Percentiles rank a stretch among this genome's conserved stretches.
phyloP scores from a whole-genome alignment of 2,888 invertebrate species.

The Drosophila rellima region DNA sequence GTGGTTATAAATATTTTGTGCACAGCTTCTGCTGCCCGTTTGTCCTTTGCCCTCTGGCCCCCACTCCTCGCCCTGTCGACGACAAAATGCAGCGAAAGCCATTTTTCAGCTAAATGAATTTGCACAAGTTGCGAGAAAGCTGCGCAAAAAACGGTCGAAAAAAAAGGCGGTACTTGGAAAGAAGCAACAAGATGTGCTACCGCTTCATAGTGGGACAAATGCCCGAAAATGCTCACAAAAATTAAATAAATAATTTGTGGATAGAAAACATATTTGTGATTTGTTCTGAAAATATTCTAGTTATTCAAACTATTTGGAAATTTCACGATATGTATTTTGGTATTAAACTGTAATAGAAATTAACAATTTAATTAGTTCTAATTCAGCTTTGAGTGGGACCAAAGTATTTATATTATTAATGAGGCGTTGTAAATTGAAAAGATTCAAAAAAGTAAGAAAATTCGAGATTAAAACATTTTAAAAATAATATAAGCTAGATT shows the following conservation, averaged over 20 bases:
- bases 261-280: no score
- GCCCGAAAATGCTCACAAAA: neutral
- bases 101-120: constrained; percentile 82
- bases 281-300: no score
- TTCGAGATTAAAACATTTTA: no score
- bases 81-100: constrained; percentile 76
- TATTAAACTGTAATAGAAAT: no score
- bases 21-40: constrained; percentile 54
- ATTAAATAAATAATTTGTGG: neutral
- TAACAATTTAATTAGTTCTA: no score
- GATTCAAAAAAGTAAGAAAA: no score
- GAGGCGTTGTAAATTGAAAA: no score
- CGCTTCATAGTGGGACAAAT: neutral
- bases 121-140: constrained; percentile 72
- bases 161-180: constrained; percentile 41
- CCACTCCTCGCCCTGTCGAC: neutral
- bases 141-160: constrained; percentile 71
- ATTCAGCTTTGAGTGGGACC: no score
- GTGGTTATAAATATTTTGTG: constrained; percentile 82
- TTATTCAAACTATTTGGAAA: no score
- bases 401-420: no score
- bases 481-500: neutral
- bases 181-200: constrained; percentile 9
- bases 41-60: constrained; percentile 6
- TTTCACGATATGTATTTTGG: no score